Evolutionary conservation across 2,797 vertebrate genomes (phyloP).

Genomic region (Lerista edwardsae): DNA sequence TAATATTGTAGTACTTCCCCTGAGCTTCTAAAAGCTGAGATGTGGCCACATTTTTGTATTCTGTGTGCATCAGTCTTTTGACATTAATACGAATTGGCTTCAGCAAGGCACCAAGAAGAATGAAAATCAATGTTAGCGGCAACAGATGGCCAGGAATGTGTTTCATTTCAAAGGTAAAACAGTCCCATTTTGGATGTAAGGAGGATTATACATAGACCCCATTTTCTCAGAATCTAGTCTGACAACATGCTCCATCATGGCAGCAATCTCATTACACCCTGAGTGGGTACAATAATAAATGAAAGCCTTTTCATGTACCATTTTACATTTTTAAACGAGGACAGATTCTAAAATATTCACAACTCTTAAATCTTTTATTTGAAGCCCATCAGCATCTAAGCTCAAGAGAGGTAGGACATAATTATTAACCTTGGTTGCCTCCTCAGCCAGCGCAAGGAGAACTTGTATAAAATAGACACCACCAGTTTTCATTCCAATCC

Average conservation of each 20-base stretch:
- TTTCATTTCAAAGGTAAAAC: constrained; percentile 50
- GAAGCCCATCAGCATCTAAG: background rate
- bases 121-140: constrained; percentile 52
- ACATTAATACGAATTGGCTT: constrained; percentile 56
- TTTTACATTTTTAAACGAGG: constrained; percentile 30
- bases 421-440: background rate
- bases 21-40: constrained; percentile 30
- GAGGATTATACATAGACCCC: background rate
- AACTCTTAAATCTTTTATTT: constrained; percentile 4
- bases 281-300: constrained; percentile 12
- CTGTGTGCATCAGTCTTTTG: constrained; percentile 36
- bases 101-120: constrained; percentile 44
- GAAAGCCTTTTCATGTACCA: background rate
- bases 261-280: background rate
- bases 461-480: background rate
- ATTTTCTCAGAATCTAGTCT: constrained; percentile 18
- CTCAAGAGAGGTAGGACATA: constrained; percentile 6
- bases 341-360: constrained; percentile 24
- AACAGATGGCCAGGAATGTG: constrained; percentile 48
- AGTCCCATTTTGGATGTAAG: background rate
- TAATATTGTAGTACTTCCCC: constrained; percentile 25
- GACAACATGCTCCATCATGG: constrained; percentile 29
- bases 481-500: background rate
- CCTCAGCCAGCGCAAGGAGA: background rate
- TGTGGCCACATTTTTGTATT: constrained; percentile 31